Base-by-base conservation (phyloP, 2,888 invertebrate genomes). In the Eremobia ochroleuca region DNA sequence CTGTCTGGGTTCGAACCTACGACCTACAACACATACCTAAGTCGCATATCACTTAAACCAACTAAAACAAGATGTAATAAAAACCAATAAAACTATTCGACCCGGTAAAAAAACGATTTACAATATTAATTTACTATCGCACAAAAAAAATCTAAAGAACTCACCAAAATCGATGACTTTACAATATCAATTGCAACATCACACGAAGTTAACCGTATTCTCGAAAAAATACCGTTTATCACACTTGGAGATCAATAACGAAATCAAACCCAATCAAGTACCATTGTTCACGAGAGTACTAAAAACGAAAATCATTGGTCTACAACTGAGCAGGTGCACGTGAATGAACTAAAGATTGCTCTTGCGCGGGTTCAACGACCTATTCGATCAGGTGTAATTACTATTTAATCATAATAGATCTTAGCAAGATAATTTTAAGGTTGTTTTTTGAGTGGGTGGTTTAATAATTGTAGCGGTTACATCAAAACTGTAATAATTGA, bases 301-400 rank as follows among this genome's bases (percentile, higher is more conserved):
- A 59, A 46, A 71, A 79, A 75, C 77, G 81, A 85, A 86, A 85
- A 83, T 83, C 87, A 87, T 85, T 82, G 85, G 76, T 77, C 70
- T 77, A 87, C 80, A 83, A 81, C 83, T 79, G 68, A 81, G 75
- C 88, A 88, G 85, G 87, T 88, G 85, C 79, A 71, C 90, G 90
- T 90, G 90, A 90, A 90, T 91, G 90, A 90, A 90, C 89, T 86
- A 81, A 88, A 90, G 87, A 91, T 88, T 89, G 86, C 87, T 87
- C 89, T 87, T 88, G 91, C 91, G 89, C 91, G 85, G 85, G 91
- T 89, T 92, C 91, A 89, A 87, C 75, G 86, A 90, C 85, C 91
- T 86, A 67, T n/a, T 28, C 67, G 78, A 85, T 87, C 81, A 79
- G 43, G 49, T 77, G 79, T 86, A 77, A 85, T 85, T 71, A 77